Evolutionary conservation across 2,797 vertebrate species (phyloP).

Genomic region (Poeciliopsis paucimaculata): DNA sequence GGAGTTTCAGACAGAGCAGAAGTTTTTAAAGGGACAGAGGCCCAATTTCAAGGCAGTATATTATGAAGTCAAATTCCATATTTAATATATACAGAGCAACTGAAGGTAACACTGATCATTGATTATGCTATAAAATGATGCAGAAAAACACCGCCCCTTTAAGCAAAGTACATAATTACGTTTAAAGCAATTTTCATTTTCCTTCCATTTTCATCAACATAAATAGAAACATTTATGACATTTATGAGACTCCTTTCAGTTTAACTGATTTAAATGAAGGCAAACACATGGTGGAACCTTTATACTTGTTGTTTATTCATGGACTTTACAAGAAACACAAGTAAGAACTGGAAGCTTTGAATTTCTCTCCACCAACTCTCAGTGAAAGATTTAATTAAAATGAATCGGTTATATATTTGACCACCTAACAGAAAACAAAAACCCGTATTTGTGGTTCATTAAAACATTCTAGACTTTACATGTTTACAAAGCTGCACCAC

Average conservation of each 20-base stretch:
- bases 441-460: neutral
- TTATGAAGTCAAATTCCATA: too few species aligned
- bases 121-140: too few species aligned
- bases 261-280: neutral
- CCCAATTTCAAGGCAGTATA: too few species aligned
- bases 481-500: neutral
- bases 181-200: neutral
- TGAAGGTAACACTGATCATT: too few species aligned
- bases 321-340: conserved; percentile 2
- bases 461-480: neutral
- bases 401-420: neutral
- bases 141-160: neutral
- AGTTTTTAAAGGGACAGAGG: too few species aligned
- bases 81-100: too few species aligned
- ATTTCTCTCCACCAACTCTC: neutral
- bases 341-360: neutral
- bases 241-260: neutral
- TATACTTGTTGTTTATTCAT: neutral
- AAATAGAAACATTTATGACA: neutral
- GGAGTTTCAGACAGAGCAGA: too few species aligned
- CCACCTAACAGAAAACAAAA: neutral
- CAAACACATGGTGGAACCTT: conserved; percentile 1
- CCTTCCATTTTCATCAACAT: neutral
- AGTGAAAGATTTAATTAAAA: neutral
- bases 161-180: neutral